phyloP scores from a whole-genome alignment of 2,113 vertebrate species.

The Psittacula cyanocephala region DNA sequence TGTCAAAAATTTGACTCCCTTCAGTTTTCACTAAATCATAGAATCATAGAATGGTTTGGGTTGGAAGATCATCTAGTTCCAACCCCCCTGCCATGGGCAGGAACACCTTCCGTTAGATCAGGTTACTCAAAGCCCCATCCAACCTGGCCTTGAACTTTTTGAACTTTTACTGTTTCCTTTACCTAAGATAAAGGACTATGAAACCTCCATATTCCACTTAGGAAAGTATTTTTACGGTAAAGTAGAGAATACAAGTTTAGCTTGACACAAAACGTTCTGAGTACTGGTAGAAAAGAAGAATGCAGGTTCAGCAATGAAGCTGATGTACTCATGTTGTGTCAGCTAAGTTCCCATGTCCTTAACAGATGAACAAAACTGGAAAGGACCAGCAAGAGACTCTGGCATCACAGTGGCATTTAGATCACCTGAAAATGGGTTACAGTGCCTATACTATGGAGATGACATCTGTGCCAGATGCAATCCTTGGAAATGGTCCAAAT shows the following conservation, averaged over 20 bases:
- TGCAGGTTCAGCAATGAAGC: neutral
- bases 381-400: neutral
- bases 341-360: neutral
- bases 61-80: neutral
- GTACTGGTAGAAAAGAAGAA: neutral
- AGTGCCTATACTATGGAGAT: neutral
- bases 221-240: neutral
- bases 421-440: neutral
- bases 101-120: neutral
- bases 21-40: neutral
- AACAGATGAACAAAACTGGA: neutral
- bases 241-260: neutral
- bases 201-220: neutral
- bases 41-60: neutral
- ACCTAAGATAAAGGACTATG: neutral
- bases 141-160: neutral
- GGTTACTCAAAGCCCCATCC: neutral
- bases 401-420: neutral
- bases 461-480: neutral
- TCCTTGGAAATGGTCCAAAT: neutral
- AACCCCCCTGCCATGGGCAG: neutral
- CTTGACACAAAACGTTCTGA: neutral
- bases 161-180: neutral
- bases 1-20: neutral
- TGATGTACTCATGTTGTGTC: fast-evolving